These are phyloP conservation scores for Aratinga solstitialis DNA, from an alignment of 2,797 vertebrate genomes.

Conservation along the genomic window DNA sequence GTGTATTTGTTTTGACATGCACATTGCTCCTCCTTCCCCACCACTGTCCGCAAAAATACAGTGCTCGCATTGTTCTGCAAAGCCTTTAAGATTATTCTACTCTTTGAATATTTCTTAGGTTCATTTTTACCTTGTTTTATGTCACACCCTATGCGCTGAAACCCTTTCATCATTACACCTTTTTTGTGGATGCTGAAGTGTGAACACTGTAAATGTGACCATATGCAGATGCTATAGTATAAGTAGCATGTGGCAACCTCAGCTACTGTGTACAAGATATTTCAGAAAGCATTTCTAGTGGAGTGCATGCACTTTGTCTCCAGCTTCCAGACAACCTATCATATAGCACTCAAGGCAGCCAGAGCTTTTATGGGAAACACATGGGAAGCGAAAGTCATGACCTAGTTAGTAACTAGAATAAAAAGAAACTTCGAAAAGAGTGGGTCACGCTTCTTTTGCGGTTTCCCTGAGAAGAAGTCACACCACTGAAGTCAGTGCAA, in stretches of 20 bases:
- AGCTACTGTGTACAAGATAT: slow-evolving; percentile 51
- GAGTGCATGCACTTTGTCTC: slow-evolving; percentile 46
- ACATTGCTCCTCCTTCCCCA: not conserved
- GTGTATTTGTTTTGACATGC: not conserved
- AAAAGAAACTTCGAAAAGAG: slow-evolving; percentile 19
- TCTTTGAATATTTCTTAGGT: not conserved
- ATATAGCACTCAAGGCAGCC: slow-evolving; percentile 51
- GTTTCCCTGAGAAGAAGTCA: not conserved
- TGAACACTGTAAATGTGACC: not conserved
- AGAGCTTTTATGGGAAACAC: slow-evolving; percentile 73
- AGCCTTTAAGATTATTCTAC: not conserved
- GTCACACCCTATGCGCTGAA: not conserved
- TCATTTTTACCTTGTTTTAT: not conserved
- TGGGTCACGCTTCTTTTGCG: not conserved
- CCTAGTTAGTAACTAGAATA: slow-evolving; percentile 13
- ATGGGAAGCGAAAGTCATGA: slow-evolving; percentile 31
- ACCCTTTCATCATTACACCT: slow-evolving; percentile 1
- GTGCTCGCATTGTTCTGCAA: not conserved
- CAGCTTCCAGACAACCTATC: slow-evolving; percentile 61
- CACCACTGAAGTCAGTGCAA: not conserved
- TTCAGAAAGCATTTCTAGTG: slow-evolving; percentile 36
- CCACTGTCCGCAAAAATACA: not conserved
- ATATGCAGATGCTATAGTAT: not conserved
- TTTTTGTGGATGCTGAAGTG: not conserved
- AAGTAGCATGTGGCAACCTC: slow-evolving; percentile 14